Evolutionary conservation across 2,113 vertebrate species (phyloP), one percentile per base, ranked within the genome.

Genomic region (Paedocypris sp.): DNA sequence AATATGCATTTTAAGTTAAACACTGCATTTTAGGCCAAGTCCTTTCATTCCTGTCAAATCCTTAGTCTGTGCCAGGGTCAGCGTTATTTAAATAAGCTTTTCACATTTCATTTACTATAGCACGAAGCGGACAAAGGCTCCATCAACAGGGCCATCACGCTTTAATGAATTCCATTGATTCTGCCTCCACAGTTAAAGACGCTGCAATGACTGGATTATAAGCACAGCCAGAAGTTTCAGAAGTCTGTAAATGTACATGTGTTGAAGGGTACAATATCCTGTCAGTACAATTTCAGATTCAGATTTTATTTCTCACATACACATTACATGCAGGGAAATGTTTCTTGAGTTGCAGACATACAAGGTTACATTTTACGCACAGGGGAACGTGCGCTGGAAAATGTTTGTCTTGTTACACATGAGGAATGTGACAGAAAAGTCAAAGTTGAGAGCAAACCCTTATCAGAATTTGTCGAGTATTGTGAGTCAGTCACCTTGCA

Each of bases 121-220:
- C 75, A 73, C 38, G 46, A 49, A 75, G 68, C 43, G 69, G 20
- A 12, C 15, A 13, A 57, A 57, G 43, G 38, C 19, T 49, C 61
- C 50, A 45, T 60, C 60, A 66, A 66, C 23, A 23, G 36, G 50
- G 67, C 70, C 68, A 65, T 76, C 45, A 60, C 54, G 50, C 59
- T 70, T 56, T 77, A 67, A 77, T 79, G 64, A 60, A 73, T 76
- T 71, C 25, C 65, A 66, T 74, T 65, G 16, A 77, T 74, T 64
- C 42, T 54, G 46, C 62, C 59, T 47, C 47, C 60, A 22, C 60
- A 38, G 65, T 75, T 75, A 64, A 25, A 75, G 52, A 15, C 39
- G 25, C 54, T 59, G 39, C 60, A 71, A 16, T 48, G 39, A 39
- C 64, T 43, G 16, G 25, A 35, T 36, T 18, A 66, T 43, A 39